phyloP scores from a whole-genome alignment of 2,113 vertebrate species.

The Callaeas wilsoni region DNA sequence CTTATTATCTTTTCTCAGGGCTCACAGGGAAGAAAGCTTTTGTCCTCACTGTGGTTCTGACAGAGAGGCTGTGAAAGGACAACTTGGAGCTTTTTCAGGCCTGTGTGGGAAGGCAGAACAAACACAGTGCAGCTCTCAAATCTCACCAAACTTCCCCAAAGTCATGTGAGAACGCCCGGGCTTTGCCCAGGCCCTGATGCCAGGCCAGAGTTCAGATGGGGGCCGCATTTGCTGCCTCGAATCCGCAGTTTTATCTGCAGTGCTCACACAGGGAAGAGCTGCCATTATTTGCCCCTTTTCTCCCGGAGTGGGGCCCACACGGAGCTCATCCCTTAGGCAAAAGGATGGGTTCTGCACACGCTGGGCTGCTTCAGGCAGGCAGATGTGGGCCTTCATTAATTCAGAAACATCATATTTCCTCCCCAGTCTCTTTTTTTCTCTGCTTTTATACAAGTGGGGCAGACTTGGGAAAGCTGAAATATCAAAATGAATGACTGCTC shows the following conservation, averaged over 20 bases:
- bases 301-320: neutral
- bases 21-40: neutral
- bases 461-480: neutral
- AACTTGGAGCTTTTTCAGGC: neutral
- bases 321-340: neutral
- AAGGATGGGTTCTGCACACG: neutral
- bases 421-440: neutral
- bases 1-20: neutral
- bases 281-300: neutral
- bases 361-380: neutral
- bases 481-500: rapidly evolving
- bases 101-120: neutral
- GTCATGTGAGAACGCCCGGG: neutral
- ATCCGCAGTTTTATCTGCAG: neutral
- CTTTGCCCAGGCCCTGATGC: neutral
- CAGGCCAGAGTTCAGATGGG: neutral
- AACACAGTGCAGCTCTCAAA: neutral
- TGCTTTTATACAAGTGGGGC: neutral
- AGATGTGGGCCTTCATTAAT: neutral
- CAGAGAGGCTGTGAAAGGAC: neutral
- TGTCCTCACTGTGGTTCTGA: neutral
- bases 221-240: neutral
- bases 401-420: neutral
- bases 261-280: neutral
- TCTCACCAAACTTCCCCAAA: neutral